These are phyloP conservation scores for Mesembrinibis cayennensis DNA, from an alignment of 2,113 vertebrate species.

Conservation along the genomic window DNA sequence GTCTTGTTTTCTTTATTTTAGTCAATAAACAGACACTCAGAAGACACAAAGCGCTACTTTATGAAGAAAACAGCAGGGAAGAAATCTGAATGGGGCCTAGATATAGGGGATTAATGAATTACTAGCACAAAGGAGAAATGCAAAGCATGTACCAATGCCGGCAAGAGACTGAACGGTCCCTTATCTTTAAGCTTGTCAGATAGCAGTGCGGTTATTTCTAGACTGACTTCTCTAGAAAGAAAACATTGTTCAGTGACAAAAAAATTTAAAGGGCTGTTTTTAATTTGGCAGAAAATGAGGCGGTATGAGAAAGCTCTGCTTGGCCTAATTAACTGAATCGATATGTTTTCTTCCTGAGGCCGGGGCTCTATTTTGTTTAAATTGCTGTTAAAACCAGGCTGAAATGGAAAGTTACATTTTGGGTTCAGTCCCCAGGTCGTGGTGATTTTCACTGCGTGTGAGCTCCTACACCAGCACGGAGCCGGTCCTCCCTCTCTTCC, in stretches of 20 bases:
- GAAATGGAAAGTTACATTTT: not conserved
- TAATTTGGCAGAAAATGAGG: not conserved
- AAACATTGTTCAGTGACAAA: not conserved
- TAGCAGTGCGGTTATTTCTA: not conserved
- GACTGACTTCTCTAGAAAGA: not conserved
- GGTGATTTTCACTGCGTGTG: accelerated
- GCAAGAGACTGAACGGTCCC: not conserved
- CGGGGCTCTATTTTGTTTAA: not conserved
- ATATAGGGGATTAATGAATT: not conserved
- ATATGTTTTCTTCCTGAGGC: not conserved
- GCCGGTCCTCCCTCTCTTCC: not conserved
- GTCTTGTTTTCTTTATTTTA: not conserved
- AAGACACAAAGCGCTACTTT: not conserved
- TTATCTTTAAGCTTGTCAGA: not conserved
- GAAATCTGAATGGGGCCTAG: not conserved
- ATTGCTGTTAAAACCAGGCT: not conserved
- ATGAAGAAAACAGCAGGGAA: not conserved
- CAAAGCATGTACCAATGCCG: not conserved
- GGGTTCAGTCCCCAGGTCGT: not conserved
- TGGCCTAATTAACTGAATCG: not conserved
- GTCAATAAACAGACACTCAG: not conserved
- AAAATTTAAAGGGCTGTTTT: not conserved
- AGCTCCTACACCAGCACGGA: not conserved
- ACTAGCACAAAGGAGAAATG: not conserved
- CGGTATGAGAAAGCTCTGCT: not conserved